Conservation (phyloP, 2,113 vertebrate species). For the Guaruba guarouba region DNA sequence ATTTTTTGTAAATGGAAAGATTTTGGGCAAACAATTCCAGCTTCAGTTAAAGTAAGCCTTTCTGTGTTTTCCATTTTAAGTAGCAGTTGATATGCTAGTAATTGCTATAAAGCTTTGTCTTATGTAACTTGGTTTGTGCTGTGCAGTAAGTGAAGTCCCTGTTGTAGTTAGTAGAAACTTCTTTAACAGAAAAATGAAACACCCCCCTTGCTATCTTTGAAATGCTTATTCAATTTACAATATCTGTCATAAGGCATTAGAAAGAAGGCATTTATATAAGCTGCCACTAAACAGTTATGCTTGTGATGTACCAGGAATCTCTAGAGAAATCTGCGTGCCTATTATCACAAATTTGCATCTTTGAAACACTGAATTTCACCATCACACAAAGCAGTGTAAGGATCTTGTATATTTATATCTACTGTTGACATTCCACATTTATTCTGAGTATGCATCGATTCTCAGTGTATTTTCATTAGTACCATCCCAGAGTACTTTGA, state of each 20-base stretch:
- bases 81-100: background rate
- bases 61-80: background rate
- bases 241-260: background rate
- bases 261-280: background rate
- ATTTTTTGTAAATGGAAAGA: background rate
- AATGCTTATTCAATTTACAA: background rate
- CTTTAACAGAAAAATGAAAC: background rate
- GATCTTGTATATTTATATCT: background rate
- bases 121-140: background rate
- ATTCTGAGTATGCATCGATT: background rate
- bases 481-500: background rate
- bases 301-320: background rate
- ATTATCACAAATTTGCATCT: background rate
- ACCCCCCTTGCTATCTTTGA: background rate
- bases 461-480: background rate
- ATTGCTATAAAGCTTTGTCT: background rate
- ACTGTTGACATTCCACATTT: background rate
- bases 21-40: background rate
- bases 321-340: background rate
- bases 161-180: background rate
- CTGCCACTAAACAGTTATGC: background rate
- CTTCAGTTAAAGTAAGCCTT: background rate
- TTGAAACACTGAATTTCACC: background rate
- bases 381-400: background rate
- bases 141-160: background rate